phyloP scores from a whole-genome alignment of 2,797 vertebrate genomes.

The Ctenopoma multispine region DNA sequence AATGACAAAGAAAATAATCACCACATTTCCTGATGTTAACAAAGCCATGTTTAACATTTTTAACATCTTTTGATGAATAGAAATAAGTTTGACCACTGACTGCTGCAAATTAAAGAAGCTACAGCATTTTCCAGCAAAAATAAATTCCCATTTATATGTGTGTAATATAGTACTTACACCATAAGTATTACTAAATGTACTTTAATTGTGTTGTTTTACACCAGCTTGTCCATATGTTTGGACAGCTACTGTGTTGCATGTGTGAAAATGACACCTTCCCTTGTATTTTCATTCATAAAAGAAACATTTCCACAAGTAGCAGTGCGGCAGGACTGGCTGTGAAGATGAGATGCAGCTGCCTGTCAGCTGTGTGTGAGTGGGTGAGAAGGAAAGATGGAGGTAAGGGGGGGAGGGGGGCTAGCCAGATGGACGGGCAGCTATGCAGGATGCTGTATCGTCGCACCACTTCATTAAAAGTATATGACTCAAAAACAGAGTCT shows the following conservation, averaged over 20 bases:
- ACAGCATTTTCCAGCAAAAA: too few relatives aligned
- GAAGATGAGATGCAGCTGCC: conserved; percentile 80
- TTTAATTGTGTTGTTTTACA: not conserved
- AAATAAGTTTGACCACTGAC: too few relatives aligned
- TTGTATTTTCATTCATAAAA: conserved; percentile 17
- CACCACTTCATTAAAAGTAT: conserved; percentile 59
- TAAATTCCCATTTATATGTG: too few relatives aligned
- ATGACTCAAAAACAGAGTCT: conserved; percentile 26
- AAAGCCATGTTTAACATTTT: too few relatives aligned
- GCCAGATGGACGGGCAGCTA: conserved; percentile 60
- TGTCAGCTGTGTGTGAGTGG: conserved; percentile 65
- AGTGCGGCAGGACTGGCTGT: conserved; percentile 51
- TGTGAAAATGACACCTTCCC: conserved; percentile 20
- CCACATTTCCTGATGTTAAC: too few relatives aligned
- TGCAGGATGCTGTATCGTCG: conserved; percentile 60
- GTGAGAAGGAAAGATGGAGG: conserved; percentile 48
- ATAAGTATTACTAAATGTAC: too few relatives aligned
- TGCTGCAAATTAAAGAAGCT: too few relatives aligned
- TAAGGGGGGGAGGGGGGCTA: conserved; percentile 32
- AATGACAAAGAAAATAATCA: too few relatives aligned
- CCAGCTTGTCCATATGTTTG: too few relatives aligned
- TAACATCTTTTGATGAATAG: too few relatives aligned
- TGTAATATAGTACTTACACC: too few relatives aligned
- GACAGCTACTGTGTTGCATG: too few relatives aligned
- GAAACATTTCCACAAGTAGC: conserved; percentile 46